A percentile compares a stretch with the other conserved stretches of the same genome.
Evolutionary conservation across 53 echinoderm and acorn worm species (phyloP).

Genomic region (Henricia sp.): DNA sequence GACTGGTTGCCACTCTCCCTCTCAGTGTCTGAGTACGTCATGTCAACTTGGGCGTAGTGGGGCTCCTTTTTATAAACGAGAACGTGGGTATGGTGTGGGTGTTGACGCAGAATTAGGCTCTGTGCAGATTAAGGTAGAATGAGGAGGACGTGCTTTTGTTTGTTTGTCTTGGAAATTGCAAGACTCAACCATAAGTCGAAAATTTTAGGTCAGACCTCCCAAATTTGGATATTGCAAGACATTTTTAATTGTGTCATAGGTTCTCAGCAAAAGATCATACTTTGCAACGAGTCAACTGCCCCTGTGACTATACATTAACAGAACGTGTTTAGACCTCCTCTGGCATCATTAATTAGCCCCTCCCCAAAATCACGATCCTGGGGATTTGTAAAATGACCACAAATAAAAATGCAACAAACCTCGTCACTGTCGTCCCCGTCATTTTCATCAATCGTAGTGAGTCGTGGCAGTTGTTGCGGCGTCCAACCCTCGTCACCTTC

Average conservation of each 20-base stretch:
- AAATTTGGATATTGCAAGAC: no score
- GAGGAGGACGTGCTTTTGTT: not conserved
- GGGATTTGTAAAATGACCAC: no score
- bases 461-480: conserved; percentile 8
- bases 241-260: no score
- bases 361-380: no score
- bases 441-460: conserved; percentile 36
- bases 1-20: not conserved
- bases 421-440: conserved; percentile 36
- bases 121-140: not conserved
- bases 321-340: no score
- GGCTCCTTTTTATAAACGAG: conserved; percentile 25
- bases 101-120: conserved; percentile 21
- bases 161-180: not conserved
- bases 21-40: not conserved
- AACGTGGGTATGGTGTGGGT: not conserved
- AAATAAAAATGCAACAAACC: not conserved
- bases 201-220: no score
- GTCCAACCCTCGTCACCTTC: conserved; percentile 15
- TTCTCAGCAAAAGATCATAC: no score
- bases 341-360: no score
- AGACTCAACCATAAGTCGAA: not conserved
- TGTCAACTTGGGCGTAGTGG: not conserved
- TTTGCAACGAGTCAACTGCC: no score
- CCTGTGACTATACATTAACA: no score